Evolutionary conservation across 2,888 invertebrate species (phyloP).

Genomic region (Lepidochitona cinerea): DNA sequence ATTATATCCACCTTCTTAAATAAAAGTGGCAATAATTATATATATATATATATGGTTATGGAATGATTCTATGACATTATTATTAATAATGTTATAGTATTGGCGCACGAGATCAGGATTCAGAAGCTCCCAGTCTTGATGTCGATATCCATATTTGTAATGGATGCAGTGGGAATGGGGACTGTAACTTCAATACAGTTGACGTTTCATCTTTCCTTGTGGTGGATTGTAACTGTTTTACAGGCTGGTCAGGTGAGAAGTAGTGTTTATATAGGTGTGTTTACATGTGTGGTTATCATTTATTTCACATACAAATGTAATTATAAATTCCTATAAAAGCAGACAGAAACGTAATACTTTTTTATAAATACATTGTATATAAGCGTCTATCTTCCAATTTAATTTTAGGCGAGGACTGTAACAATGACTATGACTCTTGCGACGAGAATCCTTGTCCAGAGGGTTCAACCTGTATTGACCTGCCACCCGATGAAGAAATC

Average conservation of each 20-base stretch:
- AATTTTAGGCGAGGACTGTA: neutral
- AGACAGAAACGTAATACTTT: too few species aligned
- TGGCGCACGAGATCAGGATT: neutral
- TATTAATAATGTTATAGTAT: too few species aligned
- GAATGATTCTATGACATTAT: too few species aligned
- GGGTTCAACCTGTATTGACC: neutral
- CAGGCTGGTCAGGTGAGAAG: slow-evolving; percentile 11
- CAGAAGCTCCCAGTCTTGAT: neutral
- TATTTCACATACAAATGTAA: too few species aligned
- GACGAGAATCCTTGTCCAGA: neutral
- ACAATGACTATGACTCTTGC: neutral
- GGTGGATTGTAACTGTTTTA: neutral
- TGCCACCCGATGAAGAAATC: neutral
- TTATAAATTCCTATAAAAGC: too few species aligned
- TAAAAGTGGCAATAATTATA: too few species aligned
- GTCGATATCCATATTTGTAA: neutral
- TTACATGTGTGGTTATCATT: too few species aligned
- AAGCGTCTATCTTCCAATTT: too few species aligned
- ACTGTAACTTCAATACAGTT: slow-evolving; percentile 7
- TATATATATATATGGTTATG: too few species aligned
- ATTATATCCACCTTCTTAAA: too few species aligned
- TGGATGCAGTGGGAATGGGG: slow-evolving; percentile 4
- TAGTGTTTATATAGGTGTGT: too few species aligned
- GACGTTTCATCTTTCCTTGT: neutral
- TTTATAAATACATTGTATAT: too few species aligned